phyloP scores from a whole-genome alignment of 2,888 invertebrate genomes.

The Silvanus unidentatus region DNA sequence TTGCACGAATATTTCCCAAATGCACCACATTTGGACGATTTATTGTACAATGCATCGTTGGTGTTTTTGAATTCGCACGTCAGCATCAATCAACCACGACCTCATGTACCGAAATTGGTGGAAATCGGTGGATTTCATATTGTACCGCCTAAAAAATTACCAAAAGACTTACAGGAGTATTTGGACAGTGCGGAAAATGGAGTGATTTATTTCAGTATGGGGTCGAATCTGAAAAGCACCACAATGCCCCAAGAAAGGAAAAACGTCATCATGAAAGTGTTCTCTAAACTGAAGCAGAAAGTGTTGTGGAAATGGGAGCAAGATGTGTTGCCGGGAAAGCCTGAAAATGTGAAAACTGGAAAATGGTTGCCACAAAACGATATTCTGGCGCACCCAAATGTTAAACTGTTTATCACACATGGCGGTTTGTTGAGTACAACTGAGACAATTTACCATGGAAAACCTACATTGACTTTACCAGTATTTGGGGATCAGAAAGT shows the following conservation, averaged over 20 bases:
- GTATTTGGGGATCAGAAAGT: constrained; percentile 50
- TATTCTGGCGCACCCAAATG: constrained; percentile 50
- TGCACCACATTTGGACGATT: constrained; percentile 24
- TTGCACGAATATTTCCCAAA: constrained; percentile 29
- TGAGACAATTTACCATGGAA: constrained; percentile 51
- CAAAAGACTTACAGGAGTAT: constrained; percentile 23
- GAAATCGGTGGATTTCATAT: constrained; percentile 54
- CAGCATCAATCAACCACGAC: constrained; percentile 47
- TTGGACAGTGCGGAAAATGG: constrained; percentile 26
- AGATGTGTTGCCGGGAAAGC: constrained; percentile 35
- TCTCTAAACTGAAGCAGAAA: constrained; percentile 55
- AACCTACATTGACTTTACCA: constrained; percentile 51
- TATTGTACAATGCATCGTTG: constrained; percentile 30
- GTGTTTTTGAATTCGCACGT: constrained; percentile 44
- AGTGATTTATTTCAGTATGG: constrained; percentile 55
- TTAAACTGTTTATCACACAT: constrained; percentile 54
- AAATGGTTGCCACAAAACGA: constrained; percentile 37
- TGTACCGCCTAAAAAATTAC: constrained; percentile 27
- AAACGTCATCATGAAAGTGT: constrained; percentile 51
- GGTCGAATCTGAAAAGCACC: constrained; percentile 53
- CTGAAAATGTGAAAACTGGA: constrained; percentile 42
- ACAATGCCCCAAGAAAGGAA: constrained; percentile 51
- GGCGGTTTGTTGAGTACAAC: constrained; percentile 54
- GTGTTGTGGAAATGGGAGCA: constrained; percentile 68
- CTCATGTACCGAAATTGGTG: constrained; percentile 51